phyloP scores from a whole-genome alignment of 2,797 vertebrate species.

The Parauchenoglanis punctatus region DNA sequence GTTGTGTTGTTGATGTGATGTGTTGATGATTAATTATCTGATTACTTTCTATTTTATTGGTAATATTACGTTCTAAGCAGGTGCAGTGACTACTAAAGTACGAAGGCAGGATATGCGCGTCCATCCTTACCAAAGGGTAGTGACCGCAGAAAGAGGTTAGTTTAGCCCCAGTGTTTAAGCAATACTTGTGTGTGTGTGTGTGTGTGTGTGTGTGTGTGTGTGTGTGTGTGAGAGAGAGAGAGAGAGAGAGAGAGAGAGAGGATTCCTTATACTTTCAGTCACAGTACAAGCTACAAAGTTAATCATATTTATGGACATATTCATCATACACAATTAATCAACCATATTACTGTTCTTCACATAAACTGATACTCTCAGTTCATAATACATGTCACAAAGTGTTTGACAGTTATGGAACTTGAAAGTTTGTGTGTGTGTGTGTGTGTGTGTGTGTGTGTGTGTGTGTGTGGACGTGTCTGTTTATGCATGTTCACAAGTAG shows the following conservation, averaged over 20 bases:
- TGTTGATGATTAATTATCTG: conserved; percentile 73
- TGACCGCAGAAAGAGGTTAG: conserved; percentile 99
- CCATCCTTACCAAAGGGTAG: conserved; percentile 99
- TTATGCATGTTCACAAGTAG: conserved; percentile 66
- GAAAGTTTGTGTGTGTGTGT: conserved; percentile 27
- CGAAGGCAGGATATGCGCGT: conserved; percentile 99
- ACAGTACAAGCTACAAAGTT: conserved; percentile 24
- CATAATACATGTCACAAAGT: neutral
- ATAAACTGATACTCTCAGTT: conserved; percentile 1
- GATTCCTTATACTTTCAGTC: conserved; percentile 28
- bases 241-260: neutral
- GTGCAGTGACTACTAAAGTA: conserved; percentile 99
- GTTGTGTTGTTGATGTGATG: conserved; percentile 58
- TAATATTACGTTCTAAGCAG: conserved; percentile 97
- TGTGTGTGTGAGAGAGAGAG: neutral
- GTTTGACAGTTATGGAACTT: neutral
- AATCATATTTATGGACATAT: neutral
- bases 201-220: neutral
- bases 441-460: conserved; percentile 58
- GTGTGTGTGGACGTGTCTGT: conserved; percentile 61
- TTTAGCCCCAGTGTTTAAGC: conserved; percentile 84
- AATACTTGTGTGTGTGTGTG: conserved; percentile 46
- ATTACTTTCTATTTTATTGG: conserved; percentile 82
- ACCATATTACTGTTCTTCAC: neutral
- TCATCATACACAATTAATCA: neutral